A percentile compares a stretch with the other conserved stretches of the same genome.
phyloP scores from a whole-genome alignment of 2,888 invertebrate species.

The Melinopterus prodromus region DNA sequence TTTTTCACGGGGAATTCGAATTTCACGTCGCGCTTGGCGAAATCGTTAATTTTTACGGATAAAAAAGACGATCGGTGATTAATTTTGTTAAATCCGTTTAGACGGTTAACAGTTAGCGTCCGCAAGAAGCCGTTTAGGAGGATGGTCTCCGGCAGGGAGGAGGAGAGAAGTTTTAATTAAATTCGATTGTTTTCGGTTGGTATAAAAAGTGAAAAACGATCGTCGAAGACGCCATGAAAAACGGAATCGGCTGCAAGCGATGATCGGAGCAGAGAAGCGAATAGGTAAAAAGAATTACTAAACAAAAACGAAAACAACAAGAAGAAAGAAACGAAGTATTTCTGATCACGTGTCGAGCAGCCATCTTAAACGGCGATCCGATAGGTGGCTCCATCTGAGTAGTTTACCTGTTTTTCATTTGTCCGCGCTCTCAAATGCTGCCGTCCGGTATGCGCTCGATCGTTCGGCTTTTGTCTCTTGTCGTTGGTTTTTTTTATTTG shows the following conservation, averaged over 20 bases:
- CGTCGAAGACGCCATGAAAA: background rate
- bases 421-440: slow-evolving; percentile 9
- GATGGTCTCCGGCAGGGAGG: background rate
- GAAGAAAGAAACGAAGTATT: slow-evolving; percentile 10
- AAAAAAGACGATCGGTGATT: background rate
- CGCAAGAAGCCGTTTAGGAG: background rate
- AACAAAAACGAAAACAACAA: background rate
- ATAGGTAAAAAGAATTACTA: background rate
- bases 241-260: background rate
- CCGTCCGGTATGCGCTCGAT: background rate
- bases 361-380: slow-evolving; percentile 14
- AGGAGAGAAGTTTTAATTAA: background rate
- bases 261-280: background rate
- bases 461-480: slow-evolving; percentile 4
- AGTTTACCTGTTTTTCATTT: slow-evolving; percentile 21
- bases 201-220: background rate
- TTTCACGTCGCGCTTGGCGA: background rate
- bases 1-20: background rate
- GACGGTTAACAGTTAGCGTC: background rate
- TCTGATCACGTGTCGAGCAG: slow-evolving; percentile 20
- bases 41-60: background rate
- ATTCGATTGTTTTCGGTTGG: background rate
- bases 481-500: background rate
- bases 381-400: slow-evolving; percentile 4
- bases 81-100: background rate